Conservation (phyloP, 2,888 invertebrate species). For the Tetragnatha montana region DNA sequence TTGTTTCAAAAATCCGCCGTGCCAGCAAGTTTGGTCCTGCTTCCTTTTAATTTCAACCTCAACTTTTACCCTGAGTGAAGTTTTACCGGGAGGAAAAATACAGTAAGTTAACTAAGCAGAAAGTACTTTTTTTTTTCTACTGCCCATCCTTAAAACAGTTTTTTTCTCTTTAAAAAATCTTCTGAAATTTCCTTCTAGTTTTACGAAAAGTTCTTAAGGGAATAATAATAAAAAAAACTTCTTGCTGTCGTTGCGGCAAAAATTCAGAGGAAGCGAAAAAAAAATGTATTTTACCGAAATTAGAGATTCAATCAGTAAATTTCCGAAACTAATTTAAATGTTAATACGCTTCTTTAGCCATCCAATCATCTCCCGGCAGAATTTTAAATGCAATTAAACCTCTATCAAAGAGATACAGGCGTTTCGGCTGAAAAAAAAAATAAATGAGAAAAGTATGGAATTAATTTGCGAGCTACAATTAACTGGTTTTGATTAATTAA, state of each 20-base stretch:
- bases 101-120: constrained; percentile 12
- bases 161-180: not conserved
- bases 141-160: not conserved
- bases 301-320: constrained; percentile 59
- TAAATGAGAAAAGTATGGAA: constrained; percentile 16
- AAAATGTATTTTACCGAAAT: constrained; percentile 20
- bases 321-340: constrained; percentile 62
- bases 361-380: constrained; percentile 4
- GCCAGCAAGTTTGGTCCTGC: not conserved
- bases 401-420: constrained; percentile 16
- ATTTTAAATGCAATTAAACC: constrained; percentile 52
- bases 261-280: constrained; percentile 7
- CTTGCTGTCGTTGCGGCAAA: not conserved
- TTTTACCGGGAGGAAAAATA: constrained; percentile 12
- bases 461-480: constrained; percentile 18
- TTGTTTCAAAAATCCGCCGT: not conserved
- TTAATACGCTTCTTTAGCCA: constrained; percentile 31
- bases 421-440: not conserved
- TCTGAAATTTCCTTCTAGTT: not conserved
- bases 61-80: constrained; percentile 1
- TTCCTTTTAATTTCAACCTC: not conserved
- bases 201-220: not conserved
- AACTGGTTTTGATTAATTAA: constrained; percentile 46
- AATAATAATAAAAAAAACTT: constrained; percentile 6
- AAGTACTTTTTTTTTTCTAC: not conserved